Conservation (phyloP, 1,140 invertebrate genomes). For the Paralvinella palmiformis region DNA sequence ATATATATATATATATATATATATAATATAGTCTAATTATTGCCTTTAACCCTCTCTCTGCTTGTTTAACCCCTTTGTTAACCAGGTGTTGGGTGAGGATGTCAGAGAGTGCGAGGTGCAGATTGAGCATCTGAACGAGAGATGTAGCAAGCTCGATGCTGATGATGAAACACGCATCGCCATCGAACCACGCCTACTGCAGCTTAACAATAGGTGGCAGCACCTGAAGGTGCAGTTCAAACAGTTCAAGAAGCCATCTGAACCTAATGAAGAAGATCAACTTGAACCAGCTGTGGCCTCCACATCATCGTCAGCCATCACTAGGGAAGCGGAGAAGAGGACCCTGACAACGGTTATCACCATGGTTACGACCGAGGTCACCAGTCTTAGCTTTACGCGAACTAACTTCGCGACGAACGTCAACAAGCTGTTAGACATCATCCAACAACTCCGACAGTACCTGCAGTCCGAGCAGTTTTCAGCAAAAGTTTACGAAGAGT, state of each 20-base stretch:
- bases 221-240: neutral
- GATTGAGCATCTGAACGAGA: neutral
- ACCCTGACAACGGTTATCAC: neutral
- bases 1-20: no score
- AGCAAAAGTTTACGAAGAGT: constrained; percentile 61
- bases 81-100: neutral
- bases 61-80: no score
- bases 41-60: no score
- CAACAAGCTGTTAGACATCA: neutral
- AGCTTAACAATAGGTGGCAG: neutral
- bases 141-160: no score
- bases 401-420: neutral
- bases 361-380: neutral
- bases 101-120: neutral
- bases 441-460: neutral
- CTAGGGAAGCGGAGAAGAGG: neutral
- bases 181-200: neutral
- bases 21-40: no score
- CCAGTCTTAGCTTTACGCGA: neutral
- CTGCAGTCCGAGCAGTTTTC: constrained; percentile 36
- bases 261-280: neutral
- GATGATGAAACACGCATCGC: neutral
- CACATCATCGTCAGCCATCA: no score
- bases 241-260: neutral
- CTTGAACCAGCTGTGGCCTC: neutral